A percentile compares a stretch with the other conserved stretches of the same genome.
Conservation (phyloP, 2,113 vertebrate species). For the Chinchilla lanigera region DNA sequence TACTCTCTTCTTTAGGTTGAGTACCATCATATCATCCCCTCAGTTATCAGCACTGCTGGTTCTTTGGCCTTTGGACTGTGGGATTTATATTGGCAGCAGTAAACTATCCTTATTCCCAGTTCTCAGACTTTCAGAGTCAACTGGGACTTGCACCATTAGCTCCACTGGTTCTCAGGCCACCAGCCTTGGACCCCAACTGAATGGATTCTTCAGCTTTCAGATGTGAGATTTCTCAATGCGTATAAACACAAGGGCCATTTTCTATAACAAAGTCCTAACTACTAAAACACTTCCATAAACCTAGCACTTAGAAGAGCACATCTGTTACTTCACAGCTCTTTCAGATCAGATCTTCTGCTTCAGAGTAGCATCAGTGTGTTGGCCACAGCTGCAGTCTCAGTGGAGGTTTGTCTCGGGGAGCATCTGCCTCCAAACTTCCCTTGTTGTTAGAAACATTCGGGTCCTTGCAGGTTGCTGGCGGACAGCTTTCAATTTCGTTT, state of each 20-base stretch:
- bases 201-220: neutral
- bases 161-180: neutral
- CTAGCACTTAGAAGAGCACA: neutral
- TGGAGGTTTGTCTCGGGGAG: neutral
- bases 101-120: accelerated
- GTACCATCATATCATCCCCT: neutral
- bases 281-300: neutral
- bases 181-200: neutral
- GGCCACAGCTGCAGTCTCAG: neutral
- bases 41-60: neutral
- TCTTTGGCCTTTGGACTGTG: neutral
- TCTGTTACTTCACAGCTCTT: neutral
- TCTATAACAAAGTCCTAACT: neutral
- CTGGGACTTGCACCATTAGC: neutral
- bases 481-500: neutral
- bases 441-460: neutral
- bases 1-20: neutral
- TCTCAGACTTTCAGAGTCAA: neutral
- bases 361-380: neutral
- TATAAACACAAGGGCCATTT: neutral
- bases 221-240: neutral
- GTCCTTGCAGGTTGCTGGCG: neutral
- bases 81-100: neutral
- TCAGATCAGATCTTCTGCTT: neutral
- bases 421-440: neutral